phyloP scores from a whole-genome alignment of 2,113 vertebrate genomes.

The Donacobius atricapilla region DNA sequence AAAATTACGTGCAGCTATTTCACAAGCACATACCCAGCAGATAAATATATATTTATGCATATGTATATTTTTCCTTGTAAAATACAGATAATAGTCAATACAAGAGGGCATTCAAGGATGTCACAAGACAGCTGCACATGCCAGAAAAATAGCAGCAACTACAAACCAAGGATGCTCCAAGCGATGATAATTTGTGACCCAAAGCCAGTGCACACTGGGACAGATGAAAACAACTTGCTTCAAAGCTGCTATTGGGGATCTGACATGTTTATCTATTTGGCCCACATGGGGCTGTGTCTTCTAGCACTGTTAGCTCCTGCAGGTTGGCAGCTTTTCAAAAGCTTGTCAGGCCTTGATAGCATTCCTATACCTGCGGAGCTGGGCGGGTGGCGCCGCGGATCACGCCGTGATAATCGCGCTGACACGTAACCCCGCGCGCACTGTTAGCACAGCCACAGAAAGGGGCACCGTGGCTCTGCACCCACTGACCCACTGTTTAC shows the following conservation, averaged over 20 bases:
- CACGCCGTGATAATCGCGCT: conserved; percentile 1
- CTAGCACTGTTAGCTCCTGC: conserved; percentile 45
- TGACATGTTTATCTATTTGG: conserved; percentile 62
- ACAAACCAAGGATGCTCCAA: conserved; percentile 6
- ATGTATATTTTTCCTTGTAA: neutral
- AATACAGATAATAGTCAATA: neutral
- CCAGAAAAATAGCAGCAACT: neutral
- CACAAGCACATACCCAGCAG: neutral
- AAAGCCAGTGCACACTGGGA: neutral
- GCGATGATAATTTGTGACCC: neutral
- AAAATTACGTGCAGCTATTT: neutral
- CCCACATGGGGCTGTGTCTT: conserved; percentile 56
- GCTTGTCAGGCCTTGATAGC: conserved; percentile 59
- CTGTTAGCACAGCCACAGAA: neutral
- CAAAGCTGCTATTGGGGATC: conserved; percentile 20
- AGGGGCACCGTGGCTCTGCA: neutral
- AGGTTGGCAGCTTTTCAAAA: conserved; percentile 63
- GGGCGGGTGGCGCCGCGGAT: neutral
- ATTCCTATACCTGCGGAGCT: conserved; percentile 27
- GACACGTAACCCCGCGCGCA: neutral
- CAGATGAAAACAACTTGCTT: conserved; percentile 39
- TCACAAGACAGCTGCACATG: neutral
- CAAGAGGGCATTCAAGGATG: neutral
- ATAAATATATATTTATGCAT: neutral
- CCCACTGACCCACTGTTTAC: neutral